Base-by-base conservation (phyloP, 2,113 vertebrate genomes). In the Henicopernis longicauda region DNA sequence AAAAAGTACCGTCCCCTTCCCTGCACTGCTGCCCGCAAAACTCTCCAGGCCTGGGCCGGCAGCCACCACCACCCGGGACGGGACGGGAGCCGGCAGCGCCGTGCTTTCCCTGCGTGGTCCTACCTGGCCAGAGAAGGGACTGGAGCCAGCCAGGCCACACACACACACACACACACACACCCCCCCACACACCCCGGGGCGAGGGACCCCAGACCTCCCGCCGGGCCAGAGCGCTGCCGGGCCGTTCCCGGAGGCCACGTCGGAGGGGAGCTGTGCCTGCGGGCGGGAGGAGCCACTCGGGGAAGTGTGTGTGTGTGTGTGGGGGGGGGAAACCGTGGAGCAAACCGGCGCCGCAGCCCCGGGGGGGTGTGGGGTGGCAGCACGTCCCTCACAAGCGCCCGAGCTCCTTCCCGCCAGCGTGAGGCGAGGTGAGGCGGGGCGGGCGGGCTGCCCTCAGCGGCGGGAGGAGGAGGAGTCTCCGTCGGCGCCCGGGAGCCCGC, bases 381-480 rank as follows among this genome's bases (percentile, higher is more conserved):
- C 8, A 10, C 12, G 7, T 21, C 25, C 20, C 31, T 9, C 11
- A n/a, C 50, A 3, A 25, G 6, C 8, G 9, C 49, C 34, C 16
- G 6, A 49, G 22, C 23, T 19, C 57, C 47, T 50, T 57, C 70
- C 17, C 36, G 52, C 50, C 7, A 34, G 49, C 47, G 32, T 22
- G 29, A 17, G n/a, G 47, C 13, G 81, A 17, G 31, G 36, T 9
- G 20, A 67, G 89, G 71, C 79, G 72, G 86, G 70, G 76, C 80
- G 66, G 72, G 80, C 20, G 22, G 61, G 54, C 22, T 34, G 21
- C 25, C 57, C 42, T 50, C 44, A 22, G 63, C 42, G 66, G 83
- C 26, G 36, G 71, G 82, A 45, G 80, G 86, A 81, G 98, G 98
- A 97, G 97, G 97, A 97, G 98, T 90, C 95, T 89, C 31, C 59